phyloP scores from a whole-genome alignment of 1,140 invertebrate genomes.

The Zaprionus lachaisei region DNA sequence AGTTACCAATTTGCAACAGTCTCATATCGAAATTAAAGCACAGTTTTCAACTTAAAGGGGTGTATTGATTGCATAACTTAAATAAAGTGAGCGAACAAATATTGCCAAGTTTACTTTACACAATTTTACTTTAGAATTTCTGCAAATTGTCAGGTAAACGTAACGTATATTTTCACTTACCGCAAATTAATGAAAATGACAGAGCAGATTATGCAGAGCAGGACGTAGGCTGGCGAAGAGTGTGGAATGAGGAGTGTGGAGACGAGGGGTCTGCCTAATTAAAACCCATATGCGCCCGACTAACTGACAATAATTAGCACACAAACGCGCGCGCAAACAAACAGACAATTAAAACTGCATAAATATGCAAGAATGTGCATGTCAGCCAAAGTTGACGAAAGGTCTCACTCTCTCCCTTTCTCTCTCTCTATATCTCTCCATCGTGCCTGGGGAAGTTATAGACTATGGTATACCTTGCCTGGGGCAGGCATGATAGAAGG shows the following conservation, averaged over 20 bases:
- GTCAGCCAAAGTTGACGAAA: conserved; percentile 52
- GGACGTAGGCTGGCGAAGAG: neutral
- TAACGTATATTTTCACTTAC: conserved; percentile 17
- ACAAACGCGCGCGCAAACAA: conserved; percentile 64
- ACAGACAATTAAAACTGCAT: conserved; percentile 80
- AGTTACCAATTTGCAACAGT: too few species aligned
- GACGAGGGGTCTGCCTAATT: conserved; percentile 47
- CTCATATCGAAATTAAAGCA: neutral
- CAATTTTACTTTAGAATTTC: neutral
- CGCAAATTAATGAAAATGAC: conserved; percentile 9
- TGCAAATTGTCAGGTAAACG: neutral
- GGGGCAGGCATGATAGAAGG: too few species aligned
- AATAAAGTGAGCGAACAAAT: neutral
- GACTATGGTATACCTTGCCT: neutral
- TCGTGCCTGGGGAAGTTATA: neutral
- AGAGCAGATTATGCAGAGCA: neutral
- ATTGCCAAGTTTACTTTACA: neutral
- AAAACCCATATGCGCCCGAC: conserved; percentile 70
- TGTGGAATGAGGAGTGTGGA: neutral
- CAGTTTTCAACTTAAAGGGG: neutral
- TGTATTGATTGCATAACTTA: neutral
- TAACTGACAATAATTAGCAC: conserved; percentile 80
- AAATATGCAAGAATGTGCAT: conserved; percentile 78
- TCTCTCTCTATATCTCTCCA: neutral
- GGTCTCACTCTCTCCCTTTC: conserved; percentile 30